Evolutionary conservation across 2,888 invertebrate genomes (phyloP).

Genomic region (Chymomyza amoena): DNA sequence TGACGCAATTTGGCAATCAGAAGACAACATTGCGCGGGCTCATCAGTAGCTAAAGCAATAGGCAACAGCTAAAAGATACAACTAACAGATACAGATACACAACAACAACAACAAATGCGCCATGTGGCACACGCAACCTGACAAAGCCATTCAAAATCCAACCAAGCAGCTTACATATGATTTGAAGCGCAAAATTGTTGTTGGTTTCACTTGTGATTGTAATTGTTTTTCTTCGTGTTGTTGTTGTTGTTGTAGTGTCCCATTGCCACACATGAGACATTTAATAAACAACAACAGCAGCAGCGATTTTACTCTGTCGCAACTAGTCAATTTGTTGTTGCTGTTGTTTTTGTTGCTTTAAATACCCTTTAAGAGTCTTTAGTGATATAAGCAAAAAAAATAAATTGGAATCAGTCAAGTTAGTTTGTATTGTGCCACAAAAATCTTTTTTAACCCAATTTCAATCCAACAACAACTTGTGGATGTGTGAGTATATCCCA

Average conservation of each 20-base stretch:
- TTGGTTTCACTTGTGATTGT: conserved; percentile 30
- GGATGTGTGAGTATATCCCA: too few species aligned
- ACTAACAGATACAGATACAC: too few species aligned
- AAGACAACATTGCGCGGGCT: neutral
- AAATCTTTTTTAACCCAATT: too few species aligned
- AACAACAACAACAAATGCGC: neutral
- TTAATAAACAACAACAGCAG: conserved; percentile 18
- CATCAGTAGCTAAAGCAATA: conserved; percentile 10
- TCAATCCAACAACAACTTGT: too few species aligned
- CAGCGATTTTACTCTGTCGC: conserved; percentile 1
- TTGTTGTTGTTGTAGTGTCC: conserved; percentile 24
- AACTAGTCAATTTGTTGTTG: conserved; percentile 6
- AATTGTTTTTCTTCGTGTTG: conserved; percentile 10
- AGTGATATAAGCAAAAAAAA: neutral
- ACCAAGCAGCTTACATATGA: conserved; percentile 35
- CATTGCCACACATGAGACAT: conserved; percentile 57
- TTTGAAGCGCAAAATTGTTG: conserved; percentile 60
- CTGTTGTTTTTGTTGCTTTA: neutral
- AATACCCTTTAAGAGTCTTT: neutral
- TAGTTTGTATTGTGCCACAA: too few species aligned
- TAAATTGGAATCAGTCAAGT: too few species aligned
- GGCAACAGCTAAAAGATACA: neutral
- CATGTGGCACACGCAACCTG: neutral
- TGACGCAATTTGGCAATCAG: conserved; percentile 35
- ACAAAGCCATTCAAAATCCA: conserved; percentile 7